Evolutionary conservation across 2,888 invertebrate species (phyloP).

Genomic region (Lysandra bellargus): DNA sequence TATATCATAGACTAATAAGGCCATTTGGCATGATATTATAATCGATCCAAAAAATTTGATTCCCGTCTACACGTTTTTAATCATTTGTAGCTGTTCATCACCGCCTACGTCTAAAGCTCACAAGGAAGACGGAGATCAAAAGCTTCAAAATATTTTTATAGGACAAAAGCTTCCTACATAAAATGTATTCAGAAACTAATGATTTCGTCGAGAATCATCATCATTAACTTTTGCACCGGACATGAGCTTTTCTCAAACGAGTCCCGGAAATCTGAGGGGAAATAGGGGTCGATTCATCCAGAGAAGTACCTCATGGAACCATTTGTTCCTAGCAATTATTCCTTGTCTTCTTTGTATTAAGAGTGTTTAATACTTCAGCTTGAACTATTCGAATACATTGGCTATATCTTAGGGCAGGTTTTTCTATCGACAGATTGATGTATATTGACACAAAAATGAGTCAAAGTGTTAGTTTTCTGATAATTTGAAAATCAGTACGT

Average conservation of each 20-base stretch:
- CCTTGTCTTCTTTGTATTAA: conserved; percentile 10
- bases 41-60: too few relatives aligned
- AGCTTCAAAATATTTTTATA: neutral
- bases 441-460: too few relatives aligned
- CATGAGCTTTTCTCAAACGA: conserved; percentile 21
- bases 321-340: conserved; percentile 29
- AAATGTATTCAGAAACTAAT: conserved; percentile 10
- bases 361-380: conserved; percentile 4
- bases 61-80: too few relatives aligned
- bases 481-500: too few relatives aligned
- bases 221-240: conserved; percentile 18
- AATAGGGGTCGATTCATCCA: conserved; percentile 20
- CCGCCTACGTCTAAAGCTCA: too few relatives aligned
- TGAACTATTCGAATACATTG: neutral
- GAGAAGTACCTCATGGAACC: conserved; percentile 22
- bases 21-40: too few relatives aligned
- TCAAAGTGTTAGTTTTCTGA: too few relatives aligned
- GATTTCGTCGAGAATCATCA: conserved; percentile 17
- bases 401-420: too few relatives aligned
- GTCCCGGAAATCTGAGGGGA: conserved; percentile 16
- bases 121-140: neutral
- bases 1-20: too few relatives aligned
- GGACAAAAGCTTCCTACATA: neutral
- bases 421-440: too few relatives aligned
- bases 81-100: too few relatives aligned